These are phyloP conservation scores for Steatocranus sp. DNA, from an alignment of 2,797 vertebrate species.

Conservation along the genomic window DNA sequence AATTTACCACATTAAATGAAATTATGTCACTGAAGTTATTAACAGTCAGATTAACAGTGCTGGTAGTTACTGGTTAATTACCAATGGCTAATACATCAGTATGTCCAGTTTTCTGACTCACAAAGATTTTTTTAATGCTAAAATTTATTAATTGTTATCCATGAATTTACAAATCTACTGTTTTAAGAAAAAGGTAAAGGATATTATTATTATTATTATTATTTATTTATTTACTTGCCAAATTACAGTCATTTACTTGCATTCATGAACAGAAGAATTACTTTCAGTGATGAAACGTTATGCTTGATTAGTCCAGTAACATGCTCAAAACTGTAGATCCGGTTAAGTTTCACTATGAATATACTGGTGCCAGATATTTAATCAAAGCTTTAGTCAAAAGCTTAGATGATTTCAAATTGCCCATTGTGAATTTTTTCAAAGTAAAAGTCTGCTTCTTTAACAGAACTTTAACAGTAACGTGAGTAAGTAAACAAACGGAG, in stretches of 20 bases:
- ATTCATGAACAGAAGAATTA: rapidly evolving
- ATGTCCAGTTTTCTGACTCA: neutral
- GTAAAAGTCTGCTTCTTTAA: neutral
- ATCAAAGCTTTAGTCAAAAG: neutral
- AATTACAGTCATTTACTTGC: neutral
- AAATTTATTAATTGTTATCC: neutral
- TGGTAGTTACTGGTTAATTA: neutral
- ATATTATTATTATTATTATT: rapidly evolving
- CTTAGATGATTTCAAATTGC: neutral
- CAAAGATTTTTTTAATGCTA: neutral
- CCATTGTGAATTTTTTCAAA: rapidly evolving
- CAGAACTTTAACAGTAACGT: neutral
- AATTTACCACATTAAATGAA: neutral
- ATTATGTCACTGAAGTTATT: neutral
- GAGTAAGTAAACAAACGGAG: neutral
- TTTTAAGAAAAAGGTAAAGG: neutral
- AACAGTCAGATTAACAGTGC: neutral
- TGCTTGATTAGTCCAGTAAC: neutral
- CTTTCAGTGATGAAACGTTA: neutral
- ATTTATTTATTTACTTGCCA: neutral
- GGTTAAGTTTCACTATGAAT: neutral
- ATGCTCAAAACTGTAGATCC: rapidly evolving
- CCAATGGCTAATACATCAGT: neutral
- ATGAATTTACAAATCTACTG: neutral
- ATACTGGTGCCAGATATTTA: neutral